Evolutionary conservation across 2,888 invertebrate genomes (phyloP), one percentile per base, ranked within the genome.

Genomic region (Drosophila borborema): DNA sequence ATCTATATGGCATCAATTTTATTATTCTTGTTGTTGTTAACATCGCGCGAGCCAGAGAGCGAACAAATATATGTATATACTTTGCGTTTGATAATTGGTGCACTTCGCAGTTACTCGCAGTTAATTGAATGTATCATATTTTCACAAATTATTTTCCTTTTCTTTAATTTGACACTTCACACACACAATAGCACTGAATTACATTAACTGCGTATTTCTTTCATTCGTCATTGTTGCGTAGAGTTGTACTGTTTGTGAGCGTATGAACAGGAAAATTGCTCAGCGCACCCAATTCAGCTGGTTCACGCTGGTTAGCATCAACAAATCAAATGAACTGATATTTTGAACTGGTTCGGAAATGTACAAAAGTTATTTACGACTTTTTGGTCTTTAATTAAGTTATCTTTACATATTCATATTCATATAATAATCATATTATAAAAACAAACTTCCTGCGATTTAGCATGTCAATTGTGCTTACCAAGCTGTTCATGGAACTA

Each of bases 191-290:
- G 60, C 46, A 48, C 64, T 38, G 51, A 46, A 40, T 74, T 54
- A 65, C 51, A 62, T 63, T 82, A 55, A 88, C 59, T 82, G 78
- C 74, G 80, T 74, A 79, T 67, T 86, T 80, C 63, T 67, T 55
- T 70, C 73, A 75, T 56, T 69, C 73, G 80, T 72, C 86, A 82
- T 89, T 82, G 74, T 74, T 72, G 74, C 64, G 70, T 53, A 34
- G 64, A 48, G 60, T 77, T 65, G 38, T 55, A 70, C 65, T 48
- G 65, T 54, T 69, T 54, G 43, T 56, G 70, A 72, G 59, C 49
- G n/a, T 63, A 41, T 65, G 72, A 66, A 9, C 43, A 45, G 36
- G 20, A 48, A 54, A 61, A 48, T 23, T n/a, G 51, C 9, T 53
- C 23, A 23, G 18, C 20, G 31, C 40, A 20, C 49, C 23, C n/a